Evolutionary conservation across 2,113 vertebrate genomes (phyloP).

Genomic region (Hiodon tergisus): DNA sequence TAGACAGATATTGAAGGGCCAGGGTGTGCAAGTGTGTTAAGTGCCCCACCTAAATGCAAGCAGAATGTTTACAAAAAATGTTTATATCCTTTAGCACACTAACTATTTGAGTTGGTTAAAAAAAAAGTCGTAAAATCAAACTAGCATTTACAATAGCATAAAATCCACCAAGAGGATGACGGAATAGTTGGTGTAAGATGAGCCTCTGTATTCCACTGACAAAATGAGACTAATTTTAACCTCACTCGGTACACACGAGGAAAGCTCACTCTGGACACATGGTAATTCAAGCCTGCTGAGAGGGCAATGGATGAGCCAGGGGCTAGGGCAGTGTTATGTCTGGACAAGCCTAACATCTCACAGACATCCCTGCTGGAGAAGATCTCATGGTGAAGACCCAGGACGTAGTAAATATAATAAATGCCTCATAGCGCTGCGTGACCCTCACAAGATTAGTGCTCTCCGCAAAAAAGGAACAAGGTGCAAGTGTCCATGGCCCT

Average conservation of each 20-base stretch:
- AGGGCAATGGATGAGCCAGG: slow-evolving; percentile 26
- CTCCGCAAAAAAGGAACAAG: neutral
- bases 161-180: slow-evolving; percentile 1
- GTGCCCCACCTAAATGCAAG: too few species aligned
- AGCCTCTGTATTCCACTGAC: slow-evolving; percentile 14
- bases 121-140: neutral
- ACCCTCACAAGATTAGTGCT: neutral
- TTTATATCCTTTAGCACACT: too few species aligned
- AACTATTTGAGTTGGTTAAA: too few species aligned
- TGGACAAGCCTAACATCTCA: slow-evolving; percentile 36
- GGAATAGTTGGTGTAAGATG: slow-evolving; percentile 2
- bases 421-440: neutral
- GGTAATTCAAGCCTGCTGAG: slow-evolving; percentile 51
- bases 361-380: too few species aligned
- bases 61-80: too few species aligned
- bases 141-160: slow-evolving; percentile 23
- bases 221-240: slow-evolving; percentile 17
- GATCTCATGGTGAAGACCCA: too few species aligned
- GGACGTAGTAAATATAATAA: slow-evolving; percentile 1
- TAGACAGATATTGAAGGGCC: neutral
- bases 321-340: slow-evolving; percentile 24
- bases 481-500: too few species aligned
- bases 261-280: slow-evolving; percentile 26
- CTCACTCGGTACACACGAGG: slow-evolving; percentile 22
- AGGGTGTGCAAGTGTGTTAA: too few species aligned